Conservation (phyloP, 2,797 vertebrate genomes). For the Periparus ater region DNA sequence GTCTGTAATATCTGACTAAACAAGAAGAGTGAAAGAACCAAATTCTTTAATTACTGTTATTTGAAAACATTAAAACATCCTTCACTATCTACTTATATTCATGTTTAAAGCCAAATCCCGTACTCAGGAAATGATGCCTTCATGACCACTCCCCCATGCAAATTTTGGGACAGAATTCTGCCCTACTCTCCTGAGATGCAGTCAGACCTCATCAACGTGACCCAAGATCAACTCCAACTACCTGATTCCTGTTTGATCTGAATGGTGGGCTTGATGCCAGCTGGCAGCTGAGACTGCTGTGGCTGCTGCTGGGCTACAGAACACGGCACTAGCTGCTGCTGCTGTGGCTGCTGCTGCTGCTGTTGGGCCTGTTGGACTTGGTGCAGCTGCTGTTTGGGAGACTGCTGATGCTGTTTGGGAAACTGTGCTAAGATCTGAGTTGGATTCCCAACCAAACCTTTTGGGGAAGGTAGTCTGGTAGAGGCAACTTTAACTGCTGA, state of each 20-base stretch:
- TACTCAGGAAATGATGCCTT: background rate
- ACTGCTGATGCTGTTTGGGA: slow-evolving; percentile 89
- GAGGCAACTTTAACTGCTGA: slow-evolving; percentile 91
- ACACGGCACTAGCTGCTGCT: slow-evolving; percentile 76
- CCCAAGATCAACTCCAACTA: slow-evolving; percentile 66
- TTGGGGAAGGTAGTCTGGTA: slow-evolving; percentile 91
- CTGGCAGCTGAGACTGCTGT: slow-evolving; percentile 75
- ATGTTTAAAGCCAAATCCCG: background rate
- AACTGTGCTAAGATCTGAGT: slow-evolving; percentile 95
- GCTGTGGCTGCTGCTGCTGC: slow-evolving; percentile 74
- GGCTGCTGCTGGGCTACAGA: slow-evolving; percentile 71
- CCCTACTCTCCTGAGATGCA: background rate
- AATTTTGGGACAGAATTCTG: background rate
- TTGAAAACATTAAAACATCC: background rate
- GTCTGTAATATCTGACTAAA: background rate
- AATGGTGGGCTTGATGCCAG: slow-evolving; percentile 92
- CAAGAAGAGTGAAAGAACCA: background rate
- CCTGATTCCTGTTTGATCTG: slow-evolving; percentile 99
- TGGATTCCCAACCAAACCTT: slow-evolving; percentile 87
- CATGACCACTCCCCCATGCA: background rate
- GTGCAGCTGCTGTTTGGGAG: slow-evolving; percentile 83
- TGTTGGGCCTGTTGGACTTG: slow-evolving; percentile 78
- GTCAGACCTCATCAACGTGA: background rate
- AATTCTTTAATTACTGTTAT: background rate
- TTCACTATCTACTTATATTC: background rate